Percentiles rank a stretch among this genome's conserved stretches.
Evolutionary conservation across 2,113 vertebrate genomes (phyloP).

Genomic region (Blennius ocellaris): DNA sequence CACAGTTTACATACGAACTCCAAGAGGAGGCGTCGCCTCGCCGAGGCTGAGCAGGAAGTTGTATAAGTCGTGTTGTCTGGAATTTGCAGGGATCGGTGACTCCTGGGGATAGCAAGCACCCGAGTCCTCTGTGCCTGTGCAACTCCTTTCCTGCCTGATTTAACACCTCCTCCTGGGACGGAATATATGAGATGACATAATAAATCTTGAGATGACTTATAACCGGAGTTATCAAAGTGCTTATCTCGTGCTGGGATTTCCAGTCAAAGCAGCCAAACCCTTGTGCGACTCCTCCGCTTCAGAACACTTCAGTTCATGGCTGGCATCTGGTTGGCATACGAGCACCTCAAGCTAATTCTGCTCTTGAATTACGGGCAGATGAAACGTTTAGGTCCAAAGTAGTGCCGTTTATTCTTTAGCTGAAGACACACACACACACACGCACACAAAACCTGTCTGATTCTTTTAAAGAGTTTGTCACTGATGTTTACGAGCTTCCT

Average conservation of each 20-base stretch:
- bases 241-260: slow-evolving; percentile 8
- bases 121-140: slow-evolving; percentile 14
- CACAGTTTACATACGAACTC: slow-evolving; percentile 13
- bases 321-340: not conserved
- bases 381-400: slow-evolving; percentile 22
- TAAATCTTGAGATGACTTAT: slow-evolving; percentile 17
- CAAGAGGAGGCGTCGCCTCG: slow-evolving; percentile 26
- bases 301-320: slow-evolving; percentile 5
- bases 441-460: slow-evolving; percentile 8
- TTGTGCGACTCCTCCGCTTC: not conserved
- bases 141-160: slow-evolving; percentile 24
- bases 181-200: slow-evolving; percentile 23
- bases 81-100: slow-evolving; percentile 30
- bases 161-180: not conserved
- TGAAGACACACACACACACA: not conserved
- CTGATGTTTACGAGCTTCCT: too few species aligned
- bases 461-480: slow-evolving; percentile 1
- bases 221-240: not conserved
- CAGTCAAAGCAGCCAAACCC: slow-evolving; percentile 15
- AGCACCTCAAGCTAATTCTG: slow-evolving; percentile 39
- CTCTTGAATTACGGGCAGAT: slow-evolving; percentile 40
- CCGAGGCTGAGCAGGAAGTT: slow-evolving; percentile 54
- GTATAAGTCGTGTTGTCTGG: slow-evolving; percentile 36
- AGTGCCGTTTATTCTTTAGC: not conserved
- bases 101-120: slow-evolving; percentile 13